Evolutionary conservation across 1,140 invertebrate species (phyloP).

Genomic region (Zeugodacus cucurbitae): DNA sequence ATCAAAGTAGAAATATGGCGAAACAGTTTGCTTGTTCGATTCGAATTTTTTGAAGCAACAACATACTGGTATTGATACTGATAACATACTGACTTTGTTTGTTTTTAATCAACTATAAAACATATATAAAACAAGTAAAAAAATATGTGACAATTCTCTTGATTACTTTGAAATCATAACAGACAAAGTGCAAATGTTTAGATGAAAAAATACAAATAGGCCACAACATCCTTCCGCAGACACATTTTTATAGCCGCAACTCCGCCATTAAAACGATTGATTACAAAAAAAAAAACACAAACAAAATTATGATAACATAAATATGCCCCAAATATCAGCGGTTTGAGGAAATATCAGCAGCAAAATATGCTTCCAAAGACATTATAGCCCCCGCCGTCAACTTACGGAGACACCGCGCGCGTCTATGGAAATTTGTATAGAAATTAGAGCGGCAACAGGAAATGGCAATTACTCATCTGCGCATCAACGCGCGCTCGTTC

Average conservation of each 20-base stretch:
- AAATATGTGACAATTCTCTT: too few species aligned
- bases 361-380: background rate
- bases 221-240: background rate
- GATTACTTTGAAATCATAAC: too few species aligned
- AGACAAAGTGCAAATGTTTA: too few species aligned
- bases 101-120: too few species aligned
- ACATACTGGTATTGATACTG: too few species aligned
- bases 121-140: too few species aligned
- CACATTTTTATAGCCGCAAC: background rate
- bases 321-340: background rate
- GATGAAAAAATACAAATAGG: too few species aligned
- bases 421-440: background rate
- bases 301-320: background rate
- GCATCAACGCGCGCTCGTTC: constrained; percentile 38
- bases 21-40: too few species aligned
- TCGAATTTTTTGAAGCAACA: too few species aligned
- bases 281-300: background rate
- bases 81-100: too few species aligned
- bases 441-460: constrained; percentile 39
- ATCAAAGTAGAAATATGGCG: too few species aligned
- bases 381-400: background rate
- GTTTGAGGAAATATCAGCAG: background rate
- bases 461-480: constrained; percentile 45
- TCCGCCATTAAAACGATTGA: background rate
- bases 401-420: background rate